Evolutionary conservation across 2,113 vertebrate genomes (phyloP), one percentile per base, ranked within the genome.

Genomic region (Tychaedon coryphoeus): DNA sequence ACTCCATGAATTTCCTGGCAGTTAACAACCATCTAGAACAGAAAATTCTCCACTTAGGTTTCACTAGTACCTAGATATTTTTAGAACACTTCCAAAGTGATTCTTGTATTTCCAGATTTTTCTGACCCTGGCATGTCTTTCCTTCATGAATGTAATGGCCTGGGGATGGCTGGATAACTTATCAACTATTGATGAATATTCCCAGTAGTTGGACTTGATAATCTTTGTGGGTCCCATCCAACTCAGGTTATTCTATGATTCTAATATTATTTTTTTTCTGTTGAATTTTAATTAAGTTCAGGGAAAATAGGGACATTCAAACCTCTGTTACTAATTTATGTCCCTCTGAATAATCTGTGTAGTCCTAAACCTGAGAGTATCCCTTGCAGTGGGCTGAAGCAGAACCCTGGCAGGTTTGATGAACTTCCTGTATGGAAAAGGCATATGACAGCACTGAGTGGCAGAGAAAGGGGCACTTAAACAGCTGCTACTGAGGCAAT

Each of bases 401-500:
- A 64, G 51, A 69, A 75, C 43, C 71, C 50, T 80, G 54, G 89
- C 65, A 75, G 69, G 23, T 78, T 34, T 61, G 73, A 81, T 54
- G 53, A 53, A 72, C n/a, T 75, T 60, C 10, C 53, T 58, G 73
- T 81, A 36, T 50, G 48, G 53, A 60, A 74, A 80, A 77, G 47
- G 36, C 3, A 0, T 71, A 66, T 72, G 38, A 18, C 26, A 78
- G 75, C 61, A 33, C 31, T 14, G 72, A 90, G 66, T 45, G 74
- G 38, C 38, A 85, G 62, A 50, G 58, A 36, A 95, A 94, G 75
- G 71, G 71, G 31, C 74, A 94, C 81, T 91, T 87, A 80, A 91
- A 93, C 90, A 97, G 93, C 72, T 93, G 88, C 86, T 92, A 19
- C 64, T 43, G 38, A 87, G 54, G 57, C 76, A 89, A 86, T 91